Evolutionary conservation across 2,888 invertebrate species (phyloP).

Genomic region (Heliconius erato): DNA sequence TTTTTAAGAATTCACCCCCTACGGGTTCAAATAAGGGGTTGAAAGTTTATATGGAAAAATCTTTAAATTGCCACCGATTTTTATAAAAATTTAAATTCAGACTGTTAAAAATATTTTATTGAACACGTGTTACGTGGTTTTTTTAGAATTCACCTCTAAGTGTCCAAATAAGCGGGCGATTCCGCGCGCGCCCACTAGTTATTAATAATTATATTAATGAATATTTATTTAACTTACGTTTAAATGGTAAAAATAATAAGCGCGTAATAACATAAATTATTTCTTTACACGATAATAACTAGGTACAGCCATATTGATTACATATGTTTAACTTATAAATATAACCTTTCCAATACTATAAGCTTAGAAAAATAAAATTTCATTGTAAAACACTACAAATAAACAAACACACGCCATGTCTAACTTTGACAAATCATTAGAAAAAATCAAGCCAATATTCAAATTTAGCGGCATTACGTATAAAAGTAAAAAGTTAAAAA

Average conservation of each 20-base stretch:
- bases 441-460: not conserved
- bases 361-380: not conserved
- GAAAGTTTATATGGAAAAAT: too few relatives aligned
- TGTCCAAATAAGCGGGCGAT: too few relatives aligned
- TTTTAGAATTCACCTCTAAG: too few relatives aligned
- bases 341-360: not conserved
- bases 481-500: not conserved
- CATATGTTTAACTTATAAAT: not conserved
- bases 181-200: too few relatives aligned
- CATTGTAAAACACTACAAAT: not conserved
- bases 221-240: not conserved
- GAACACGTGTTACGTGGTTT: too few relatives aligned
- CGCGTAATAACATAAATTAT: conserved; percentile 9
- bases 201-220: conserved; percentile 7
- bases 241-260: not conserved
- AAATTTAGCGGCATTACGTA: not conserved
- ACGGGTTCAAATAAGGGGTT: too few relatives aligned
- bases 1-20: too few relatives aligned
- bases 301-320: not conserved
- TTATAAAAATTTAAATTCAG: too few relatives aligned
- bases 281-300: not conserved
- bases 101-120: too few relatives aligned
- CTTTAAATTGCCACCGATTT: too few relatives aligned
- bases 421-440: not conserved
- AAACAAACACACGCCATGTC: not conserved